Evolutionary conservation across 1,140 invertebrate genomes (phyloP).

Genomic region (Dolichoris vasculosae): DNA sequence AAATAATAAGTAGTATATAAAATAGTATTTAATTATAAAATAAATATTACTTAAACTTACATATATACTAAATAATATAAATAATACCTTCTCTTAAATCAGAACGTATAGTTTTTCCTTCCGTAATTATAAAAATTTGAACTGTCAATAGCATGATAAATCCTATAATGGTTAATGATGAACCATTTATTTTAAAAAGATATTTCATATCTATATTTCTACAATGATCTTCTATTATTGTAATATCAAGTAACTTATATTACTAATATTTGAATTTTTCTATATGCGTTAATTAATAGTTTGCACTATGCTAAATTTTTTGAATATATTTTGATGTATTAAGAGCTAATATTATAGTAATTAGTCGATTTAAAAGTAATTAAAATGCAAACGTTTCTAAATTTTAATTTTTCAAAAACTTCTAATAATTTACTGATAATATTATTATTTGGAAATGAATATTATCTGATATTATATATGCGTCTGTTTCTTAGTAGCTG

Average conservation of each 20-base stretch:
- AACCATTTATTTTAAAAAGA: not conserved
- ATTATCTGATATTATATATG: no score
- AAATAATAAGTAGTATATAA: no score
- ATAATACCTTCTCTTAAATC: slow-evolving; percentile 14
- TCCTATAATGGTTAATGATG: not conserved
- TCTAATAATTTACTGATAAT: no score
- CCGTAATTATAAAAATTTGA: slow-evolving; percentile 9
- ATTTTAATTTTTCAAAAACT: not conserved
- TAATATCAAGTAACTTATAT: no score
- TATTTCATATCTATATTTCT: not conserved
- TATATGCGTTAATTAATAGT: no score
- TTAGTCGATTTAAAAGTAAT: not conserved
- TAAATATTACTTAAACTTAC: no score
- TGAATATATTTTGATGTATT: no score
- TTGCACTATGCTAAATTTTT: no score
- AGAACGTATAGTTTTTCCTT: not conserved
- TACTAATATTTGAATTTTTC: no score
- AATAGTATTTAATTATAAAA: no score
- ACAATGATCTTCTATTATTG: not conserved
- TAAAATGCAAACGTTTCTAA: not conserved
- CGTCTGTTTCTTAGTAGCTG: no score
- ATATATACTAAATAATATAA: not conserved
- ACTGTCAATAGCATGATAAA: not conserved
- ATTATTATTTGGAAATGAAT: no score
- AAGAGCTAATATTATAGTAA: not conserved